A percentile compares a stretch with the other conserved stretches of the same genome.
Conservation (phyloP, 2,797 vertebrate species). For the Falco peregrinus region DNA sequence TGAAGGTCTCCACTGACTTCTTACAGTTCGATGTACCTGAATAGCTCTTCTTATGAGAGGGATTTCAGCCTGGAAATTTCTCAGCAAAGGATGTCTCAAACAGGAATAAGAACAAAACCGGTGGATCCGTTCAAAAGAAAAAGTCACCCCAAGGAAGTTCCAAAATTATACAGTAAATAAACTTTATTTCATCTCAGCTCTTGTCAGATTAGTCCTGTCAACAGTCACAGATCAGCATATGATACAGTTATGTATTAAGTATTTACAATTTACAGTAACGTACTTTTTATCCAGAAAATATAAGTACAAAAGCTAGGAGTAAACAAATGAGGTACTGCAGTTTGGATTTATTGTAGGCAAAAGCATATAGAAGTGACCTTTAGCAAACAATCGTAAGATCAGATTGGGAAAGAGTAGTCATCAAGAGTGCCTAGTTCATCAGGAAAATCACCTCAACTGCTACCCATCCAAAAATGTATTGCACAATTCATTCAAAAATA, state of each 20-base stretch:
- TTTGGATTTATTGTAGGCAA: conserved; percentile 76
- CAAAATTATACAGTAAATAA: conserved; percentile 87
- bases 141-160: conserved; percentile 4
- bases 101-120: background rate
- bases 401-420: conserved; percentile 67
- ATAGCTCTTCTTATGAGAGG: background rate
- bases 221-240: conserved; percentile 84
- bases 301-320: conserved; percentile 88
- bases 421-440: conserved; percentile 73
- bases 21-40: background rate
- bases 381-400: conserved; percentile 77
- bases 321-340: conserved; percentile 84
- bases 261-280: conserved; percentile 93
- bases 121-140: background rate
- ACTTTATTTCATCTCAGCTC: conserved; percentile 88
- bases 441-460: conserved; percentile 72
- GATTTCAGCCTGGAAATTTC: background rate
- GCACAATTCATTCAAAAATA: conserved; percentile 85
- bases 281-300: conserved; percentile 84
- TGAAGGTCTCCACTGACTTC: background rate
- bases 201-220: conserved; percentile 85
- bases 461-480: conserved; percentile 84
- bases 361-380: conserved; percentile 78
- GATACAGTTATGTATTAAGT: conserved; percentile 81
- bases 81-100: background rate